These are phyloP conservation scores for Rhamphomyia laevipes DNA, from an alignment of 2,888 invertebrate genomes.

Conservation along the genomic window DNA sequence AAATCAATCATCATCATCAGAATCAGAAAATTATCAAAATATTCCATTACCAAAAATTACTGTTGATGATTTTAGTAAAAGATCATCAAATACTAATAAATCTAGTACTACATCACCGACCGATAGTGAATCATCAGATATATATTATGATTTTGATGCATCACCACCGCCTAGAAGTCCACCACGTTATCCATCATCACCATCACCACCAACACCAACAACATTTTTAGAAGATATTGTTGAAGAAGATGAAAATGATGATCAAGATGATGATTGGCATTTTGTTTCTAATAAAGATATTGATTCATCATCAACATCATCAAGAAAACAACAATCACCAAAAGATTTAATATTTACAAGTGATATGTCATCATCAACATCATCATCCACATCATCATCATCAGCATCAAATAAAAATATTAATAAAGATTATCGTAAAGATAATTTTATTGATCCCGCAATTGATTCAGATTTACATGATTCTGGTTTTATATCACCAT, in stretches of 20 bases:
- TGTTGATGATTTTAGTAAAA: conserved; percentile 28
- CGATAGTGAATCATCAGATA: conserved; percentile 19
- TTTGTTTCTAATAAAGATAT: conserved; percentile 14
- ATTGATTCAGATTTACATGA: conserved; percentile 21
- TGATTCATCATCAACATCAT: background rate
- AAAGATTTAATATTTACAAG: background rate
- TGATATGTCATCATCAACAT: background rate
- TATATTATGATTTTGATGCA: conserved; percentile 28
- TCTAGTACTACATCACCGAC: background rate
- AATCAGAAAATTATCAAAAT: conserved; percentile 1
- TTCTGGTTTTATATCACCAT: conserved; percentile 24
- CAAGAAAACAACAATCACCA: background rate
- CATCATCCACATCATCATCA: background rate
- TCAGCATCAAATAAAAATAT: conserved; percentile 17
- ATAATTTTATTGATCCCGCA: background rate
- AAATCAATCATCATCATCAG: conserved; percentile 20
- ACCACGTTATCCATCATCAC: conserved; percentile 3
- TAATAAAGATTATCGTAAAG: conserved; percentile 3
- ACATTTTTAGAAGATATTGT: conserved; percentile 21
- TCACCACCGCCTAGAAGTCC: background rate
- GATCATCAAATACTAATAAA: background rate
- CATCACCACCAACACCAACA: background rate
- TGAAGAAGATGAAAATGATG: conserved; percentile 19
- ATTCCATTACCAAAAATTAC: conserved; percentile 28
- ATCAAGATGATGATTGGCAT: conserved; percentile 19